Base-by-base conservation (phyloP, 2,888 invertebrate genomes). In the Drosophila atripex region DNA sequence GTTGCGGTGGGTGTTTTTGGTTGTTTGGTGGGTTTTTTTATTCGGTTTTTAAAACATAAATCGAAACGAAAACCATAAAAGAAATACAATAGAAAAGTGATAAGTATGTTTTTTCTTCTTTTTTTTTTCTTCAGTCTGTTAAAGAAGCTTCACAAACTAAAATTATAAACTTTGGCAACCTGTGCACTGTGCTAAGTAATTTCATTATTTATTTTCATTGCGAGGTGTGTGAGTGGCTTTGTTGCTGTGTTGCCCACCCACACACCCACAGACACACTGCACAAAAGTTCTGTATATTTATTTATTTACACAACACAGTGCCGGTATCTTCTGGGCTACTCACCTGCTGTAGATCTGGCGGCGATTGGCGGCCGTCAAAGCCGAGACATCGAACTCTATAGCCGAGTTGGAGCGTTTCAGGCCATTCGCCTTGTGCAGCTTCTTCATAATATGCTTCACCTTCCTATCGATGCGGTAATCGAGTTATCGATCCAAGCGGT, bases 391-490 rank as follows among this genome's bases (percentile, higher is more conserved):
- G 77, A 95, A 92, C 87, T 95, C 95, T 2, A 94, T 94, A 0
- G 94, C 95, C 11, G 95, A 95, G 89, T 94, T 95, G 23, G 95
- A 94, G 63, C 95, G 92, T 65, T 94, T 92, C 68, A 94, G 93
- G n/a, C 90, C 91, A 73, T 90, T 90, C 78, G 88, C 89, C 77
- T 90, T 90, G 84, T 90, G 90, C 78, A 90, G 80, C 80, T 91
- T 91, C 80, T 94, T 93, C 14, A 93, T 93, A 93, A 89, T 93
- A 93, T 91, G 89, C 77, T 90, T 91, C 66, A 75, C 92, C 90
- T 86, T 92, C 90, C 89, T 91, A 88, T 63, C 30, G 65, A 32
- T 32, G n/a, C 12, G 7, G 35, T n/a, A 14, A 47, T 65, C 60
- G 38, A 46, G 38, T 35, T 55, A 52, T 47, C 16, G 45, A 14